Evolutionary conservation across 2,888 invertebrate species (phyloP), one percentile per base, ranked within the genome.

Genomic region (Drosophila putrida): DNA sequence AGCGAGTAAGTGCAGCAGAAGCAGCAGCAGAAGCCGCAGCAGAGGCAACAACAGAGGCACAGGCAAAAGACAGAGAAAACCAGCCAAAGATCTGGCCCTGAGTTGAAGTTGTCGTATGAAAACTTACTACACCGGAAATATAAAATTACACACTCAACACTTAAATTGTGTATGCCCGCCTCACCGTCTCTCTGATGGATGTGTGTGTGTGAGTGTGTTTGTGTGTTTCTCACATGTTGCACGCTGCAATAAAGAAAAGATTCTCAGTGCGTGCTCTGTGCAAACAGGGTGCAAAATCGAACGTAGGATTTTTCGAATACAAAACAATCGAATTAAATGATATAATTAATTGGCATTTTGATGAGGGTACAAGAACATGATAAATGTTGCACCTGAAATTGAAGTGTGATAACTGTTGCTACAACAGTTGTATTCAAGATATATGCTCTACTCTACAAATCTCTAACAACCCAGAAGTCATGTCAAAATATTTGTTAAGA

Each of bases 121-220:
- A 78, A 90, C 82, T 77, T 83, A 86, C 77, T 90, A 88, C 89
- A 90, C 92, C 91, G 92, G 91, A 91, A 91, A 91, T 91, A 91
- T 91, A 92, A 92, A 91, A 91, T 91, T 91, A 91, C 92, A 90
- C 88, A 91, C 90, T 91, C 91, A 91, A 91, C 90, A 91, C 91
- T 91, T 90, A 88, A 90, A 89, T 85, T 87, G 80, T 89, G 75
- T 81, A 65, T 72, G 73, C 67, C 67, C 55, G 76, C 54, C 57
- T 63, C 62, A n/a, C 49, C 38, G 31, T 39, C 25, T 35, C 13
- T 36, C 25, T 57, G 11, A 33, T 38, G 20, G 46, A 36, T 28
- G 27, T 33, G 54, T 50, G 35, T 36, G 49, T 25, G 49, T 57
- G 50, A 61, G 66, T 49, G 38, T 47, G 53, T 65, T 53, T 68